Evolutionary conservation across 2,797 vertebrate genomes (phyloP), one percentile per base, ranked within the genome.

Genomic region (Antennarius maculatus): DNA sequence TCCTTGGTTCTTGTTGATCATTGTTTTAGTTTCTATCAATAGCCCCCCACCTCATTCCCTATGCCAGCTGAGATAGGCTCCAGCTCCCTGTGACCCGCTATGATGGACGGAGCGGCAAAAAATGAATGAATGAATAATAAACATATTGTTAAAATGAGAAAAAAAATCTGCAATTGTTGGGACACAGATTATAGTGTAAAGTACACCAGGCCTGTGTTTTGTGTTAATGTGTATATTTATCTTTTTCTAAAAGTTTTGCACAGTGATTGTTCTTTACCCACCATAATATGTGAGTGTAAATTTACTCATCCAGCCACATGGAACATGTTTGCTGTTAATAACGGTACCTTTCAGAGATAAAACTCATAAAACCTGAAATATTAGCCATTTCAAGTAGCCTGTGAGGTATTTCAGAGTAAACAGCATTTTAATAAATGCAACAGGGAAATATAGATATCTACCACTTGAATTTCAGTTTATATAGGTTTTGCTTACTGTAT

Each of bases 391-490:
- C 48, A 17, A 43, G 8, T 14, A 43, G 8, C 42, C 42, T 51
- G 18, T 29, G 5, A 67, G 15, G 52, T 72, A 39, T 71, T 29
- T 61, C 41, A 58, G 63, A 72, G 55, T 57, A 49, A 17, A 13
- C 55, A 47, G 52, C 51, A 66, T 54, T 79, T 77, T 55, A 69
- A 64, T 68, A 45, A 53, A 66, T 71, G 69, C 76, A 7, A 27
- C 53, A 16, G 54, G 41, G 39, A 55, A 54, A 15, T 71, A 18
- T 57, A 50, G 27, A 61, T 5, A 2, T 16, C 11, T 50, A 39
- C 14, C 43, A 41, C 54, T 63, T 66, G 57, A 72, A 42, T 68
- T 39, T 61, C 60, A 39, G 67, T 52, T 65, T 17, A 7, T 69
- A 52, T 77, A 58, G 67, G 47, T 55, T 0, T 0, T 29, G 31